Percentiles rank a stretch among this genome's conserved stretches.
These are phyloP conservation scores for Peromyscus maniculatus DNA, from an alignment of 2,113 vertebrate genomes.

Conservation along the genomic window DNA sequence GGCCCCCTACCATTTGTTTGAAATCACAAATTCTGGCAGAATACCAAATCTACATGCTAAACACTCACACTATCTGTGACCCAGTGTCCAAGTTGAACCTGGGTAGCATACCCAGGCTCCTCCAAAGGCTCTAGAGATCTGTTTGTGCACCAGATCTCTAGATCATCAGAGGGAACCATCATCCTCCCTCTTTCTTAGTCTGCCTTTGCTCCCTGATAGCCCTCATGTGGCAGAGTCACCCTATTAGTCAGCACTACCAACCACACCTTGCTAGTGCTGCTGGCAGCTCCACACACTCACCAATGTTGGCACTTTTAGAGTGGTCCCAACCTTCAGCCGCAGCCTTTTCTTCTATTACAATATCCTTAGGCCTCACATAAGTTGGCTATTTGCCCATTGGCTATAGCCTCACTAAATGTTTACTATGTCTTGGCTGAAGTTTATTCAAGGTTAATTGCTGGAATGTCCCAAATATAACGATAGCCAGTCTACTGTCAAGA, in stretches of 20 bases:
- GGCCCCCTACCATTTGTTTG: neutral
- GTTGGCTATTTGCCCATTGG: neutral
- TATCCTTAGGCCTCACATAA: neutral
- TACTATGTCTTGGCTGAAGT: neutral
- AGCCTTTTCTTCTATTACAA: neutral
- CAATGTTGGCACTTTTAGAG: neutral
- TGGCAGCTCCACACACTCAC: accelerated
- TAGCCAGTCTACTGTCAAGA: neutral
- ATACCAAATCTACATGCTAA: neutral
- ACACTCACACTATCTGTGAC: neutral
- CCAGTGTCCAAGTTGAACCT: neutral
- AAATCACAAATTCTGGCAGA: constrained; percentile 23
- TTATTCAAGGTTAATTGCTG: neutral
- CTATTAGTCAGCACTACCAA: neutral
- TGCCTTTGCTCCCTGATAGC: neutral
- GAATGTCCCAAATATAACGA: constrained; percentile 43
- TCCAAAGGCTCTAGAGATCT: neutral
- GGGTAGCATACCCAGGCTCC: neutral
- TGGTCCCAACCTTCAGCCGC: neutral
- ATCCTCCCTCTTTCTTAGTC: neutral
- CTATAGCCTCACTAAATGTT: neutral
- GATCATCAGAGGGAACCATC: no score
- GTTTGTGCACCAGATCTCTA: neutral
- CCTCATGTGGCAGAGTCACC: neutral
- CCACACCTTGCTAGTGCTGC: neutral